Conservation (phyloP, 2,797 vertebrate genomes). For the Acridotheres tristis region DNA sequence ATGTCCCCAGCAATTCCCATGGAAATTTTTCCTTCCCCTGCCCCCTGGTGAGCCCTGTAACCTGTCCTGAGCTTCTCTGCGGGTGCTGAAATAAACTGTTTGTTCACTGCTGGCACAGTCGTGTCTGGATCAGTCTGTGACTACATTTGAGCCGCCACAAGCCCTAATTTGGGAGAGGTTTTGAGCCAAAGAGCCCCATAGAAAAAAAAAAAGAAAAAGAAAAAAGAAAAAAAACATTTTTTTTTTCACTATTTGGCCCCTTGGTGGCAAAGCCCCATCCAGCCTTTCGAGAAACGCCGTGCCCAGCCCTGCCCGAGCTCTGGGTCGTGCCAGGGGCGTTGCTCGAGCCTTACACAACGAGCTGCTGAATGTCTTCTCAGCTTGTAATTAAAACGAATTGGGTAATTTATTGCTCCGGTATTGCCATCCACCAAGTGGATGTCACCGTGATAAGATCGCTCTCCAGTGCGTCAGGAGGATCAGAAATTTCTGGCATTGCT, state of each 20-base stretch:
- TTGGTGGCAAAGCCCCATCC: background rate
- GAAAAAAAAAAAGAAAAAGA: too few species aligned
- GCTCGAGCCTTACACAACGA: background rate
- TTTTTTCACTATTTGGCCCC: background rate
- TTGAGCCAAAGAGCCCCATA: background rate
- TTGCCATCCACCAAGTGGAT: background rate
- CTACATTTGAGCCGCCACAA: background rate
- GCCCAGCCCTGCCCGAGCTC: background rate
- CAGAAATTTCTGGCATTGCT: slow-evolving; percentile 3
- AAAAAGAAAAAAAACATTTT: too few species aligned
- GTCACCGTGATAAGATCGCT: background rate
- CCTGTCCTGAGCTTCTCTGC: background rate
- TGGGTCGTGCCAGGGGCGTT: background rate
- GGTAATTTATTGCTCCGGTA: background rate
- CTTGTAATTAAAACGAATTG: background rate
- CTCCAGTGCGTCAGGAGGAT: background rate
- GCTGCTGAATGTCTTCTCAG: background rate
- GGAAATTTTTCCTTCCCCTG: background rate
- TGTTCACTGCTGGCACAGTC: accelerated
- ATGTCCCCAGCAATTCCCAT: accelerated
- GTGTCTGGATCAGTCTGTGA: background rate
- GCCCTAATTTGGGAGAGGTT: background rate
- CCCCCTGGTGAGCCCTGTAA: background rate
- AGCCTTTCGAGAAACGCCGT: slow-evolving; percentile 12
- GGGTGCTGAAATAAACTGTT: background rate